Evolutionary conservation across 1,140 invertebrate genomes (phyloP).

Genomic region (Hyposmocoma kahamanoa): DNA sequence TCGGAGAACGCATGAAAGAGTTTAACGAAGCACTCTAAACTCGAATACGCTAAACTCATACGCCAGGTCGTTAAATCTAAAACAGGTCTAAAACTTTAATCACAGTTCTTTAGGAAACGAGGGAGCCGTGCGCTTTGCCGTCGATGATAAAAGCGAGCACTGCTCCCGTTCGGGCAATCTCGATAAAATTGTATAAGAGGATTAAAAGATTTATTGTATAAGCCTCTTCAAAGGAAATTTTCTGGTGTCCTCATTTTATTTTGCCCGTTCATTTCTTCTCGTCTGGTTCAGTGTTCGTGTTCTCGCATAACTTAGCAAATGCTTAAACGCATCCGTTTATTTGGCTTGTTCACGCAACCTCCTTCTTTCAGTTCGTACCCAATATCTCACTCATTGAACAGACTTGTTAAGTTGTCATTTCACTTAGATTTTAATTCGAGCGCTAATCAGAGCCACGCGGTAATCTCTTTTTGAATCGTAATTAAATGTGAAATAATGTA

Average conservation of each 20-base stretch:
- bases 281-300: constrained; percentile 42
- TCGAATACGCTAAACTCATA: constrained; percentile 3
- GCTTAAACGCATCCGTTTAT: constrained; percentile 49
- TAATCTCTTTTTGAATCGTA: too few relatives aligned
- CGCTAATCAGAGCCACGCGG: too few relatives aligned
- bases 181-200: constrained; percentile 68
- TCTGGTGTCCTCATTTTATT: constrained; percentile 58
- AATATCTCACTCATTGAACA: constrained; percentile 4
- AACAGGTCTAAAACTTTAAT: constrained; percentile 3
- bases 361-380: constrained; percentile 20
- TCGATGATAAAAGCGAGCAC: constrained; percentile 28
- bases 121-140: too few relatives aligned
- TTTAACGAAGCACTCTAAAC: constrained; percentile 1
- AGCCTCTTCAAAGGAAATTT: constrained; percentile 64
- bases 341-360: constrained; percentile 41
- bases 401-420: too few relatives aligned
- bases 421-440: too few relatives aligned
- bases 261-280: constrained; percentile 45
- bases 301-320: constrained; percentile 56
- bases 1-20: background rate
- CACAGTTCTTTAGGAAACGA: too few relatives aligned
- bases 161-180: constrained; percentile 47
- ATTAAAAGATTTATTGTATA: constrained; percentile 68
- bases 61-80: constrained; percentile 3
- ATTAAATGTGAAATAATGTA: too few relatives aligned